These are phyloP conservation scores for Myotis yumanensis DNA, from an alignment of 2,113 vertebrate species.

Conservation along the genomic window DNA sequence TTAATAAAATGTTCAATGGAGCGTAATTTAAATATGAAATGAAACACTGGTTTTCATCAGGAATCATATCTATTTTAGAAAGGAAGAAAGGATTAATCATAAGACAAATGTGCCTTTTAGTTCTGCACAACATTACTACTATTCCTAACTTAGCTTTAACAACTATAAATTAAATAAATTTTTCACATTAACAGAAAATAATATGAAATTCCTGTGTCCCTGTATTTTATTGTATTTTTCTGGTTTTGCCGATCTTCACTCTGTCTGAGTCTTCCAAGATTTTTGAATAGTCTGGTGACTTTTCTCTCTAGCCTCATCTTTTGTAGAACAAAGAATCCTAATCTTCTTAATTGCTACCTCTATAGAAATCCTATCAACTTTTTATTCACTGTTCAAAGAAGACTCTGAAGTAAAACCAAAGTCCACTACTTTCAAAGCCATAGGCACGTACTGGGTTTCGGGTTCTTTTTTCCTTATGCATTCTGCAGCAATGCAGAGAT, in stretches of 20 bases:
- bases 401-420: neutral
- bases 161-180: neutral
- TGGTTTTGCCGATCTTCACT: neutral
- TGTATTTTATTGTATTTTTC: neutral
- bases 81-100: neutral
- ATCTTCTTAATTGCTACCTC: neutral
- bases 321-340: neutral
- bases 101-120: neutral
- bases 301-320: neutral
- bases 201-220: neutral
- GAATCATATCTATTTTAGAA: neutral
- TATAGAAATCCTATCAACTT: neutral
- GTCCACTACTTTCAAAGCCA: neutral
- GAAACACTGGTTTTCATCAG: neutral
- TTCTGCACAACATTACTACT: neutral
- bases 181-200: neutral
- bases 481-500: neutral
- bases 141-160: neutral
- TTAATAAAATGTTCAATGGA: neutral
- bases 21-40: constrained; percentile 14
- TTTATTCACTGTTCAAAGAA: neutral
- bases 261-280: neutral
- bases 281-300: neutral
- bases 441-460: neutral
- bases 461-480: neutral